phyloP scores from a whole-genome alignment of 2,113 vertebrate genomes.

The Gambusia affinis region DNA sequence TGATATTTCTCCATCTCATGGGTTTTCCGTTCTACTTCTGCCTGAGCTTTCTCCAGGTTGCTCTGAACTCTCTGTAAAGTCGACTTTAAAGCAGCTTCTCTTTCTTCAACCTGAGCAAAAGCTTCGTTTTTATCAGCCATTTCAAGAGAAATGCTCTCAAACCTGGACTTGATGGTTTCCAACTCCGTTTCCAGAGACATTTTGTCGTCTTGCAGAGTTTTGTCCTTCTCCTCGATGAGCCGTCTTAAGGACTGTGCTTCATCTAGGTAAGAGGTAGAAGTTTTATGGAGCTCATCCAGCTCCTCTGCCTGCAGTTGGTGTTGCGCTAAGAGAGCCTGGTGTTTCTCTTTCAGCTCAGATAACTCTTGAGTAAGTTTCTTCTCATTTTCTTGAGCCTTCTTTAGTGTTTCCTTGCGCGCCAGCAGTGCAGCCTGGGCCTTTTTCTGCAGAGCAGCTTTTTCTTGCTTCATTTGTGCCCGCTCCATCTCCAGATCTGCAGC shows the following conservation, averaged over 20 bases:
- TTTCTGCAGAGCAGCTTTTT: slow-evolving; percentile 79
- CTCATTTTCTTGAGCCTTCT: slow-evolving; percentile 74
- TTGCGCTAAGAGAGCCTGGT: slow-evolving; percentile 68
- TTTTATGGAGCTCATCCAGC: slow-evolving; percentile 53
- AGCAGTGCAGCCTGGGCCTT: slow-evolving; percentile 82
- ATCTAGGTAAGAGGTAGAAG: slow-evolving; percentile 49
- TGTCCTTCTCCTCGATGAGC: slow-evolving; percentile 60
- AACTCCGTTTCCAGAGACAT: slow-evolving; percentile 63
- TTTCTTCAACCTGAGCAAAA: slow-evolving; percentile 40
- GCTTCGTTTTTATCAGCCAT: slow-evolving; percentile 55
- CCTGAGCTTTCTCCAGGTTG: slow-evolving; percentile 65
- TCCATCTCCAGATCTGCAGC: slow-evolving; percentile 46
- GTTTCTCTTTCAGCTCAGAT: slow-evolving; percentile 71
- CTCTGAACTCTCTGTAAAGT: slow-evolving; percentile 53
- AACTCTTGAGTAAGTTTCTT: slow-evolving; percentile 72
- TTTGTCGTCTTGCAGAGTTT: slow-evolving; percentile 55
- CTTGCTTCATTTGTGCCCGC: slow-evolving; percentile 65
- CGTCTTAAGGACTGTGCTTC: slow-evolving; percentile 60
- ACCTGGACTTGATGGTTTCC: slow-evolving; percentile 42
- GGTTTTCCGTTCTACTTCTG: slow-evolving; percentile 51
- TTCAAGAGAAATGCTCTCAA: slow-evolving; percentile 36
- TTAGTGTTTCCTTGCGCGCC: slow-evolving; percentile 73
- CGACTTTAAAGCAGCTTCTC: slow-evolving; percentile 54
- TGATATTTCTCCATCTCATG: slow-evolving; percentile 53
- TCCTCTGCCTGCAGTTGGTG: slow-evolving; percentile 71